These are phyloP conservation scores for Erythrolamprus reginae DNA, from an alignment of 2,113 vertebrate genomes.

Conservation along the genomic window DNA sequence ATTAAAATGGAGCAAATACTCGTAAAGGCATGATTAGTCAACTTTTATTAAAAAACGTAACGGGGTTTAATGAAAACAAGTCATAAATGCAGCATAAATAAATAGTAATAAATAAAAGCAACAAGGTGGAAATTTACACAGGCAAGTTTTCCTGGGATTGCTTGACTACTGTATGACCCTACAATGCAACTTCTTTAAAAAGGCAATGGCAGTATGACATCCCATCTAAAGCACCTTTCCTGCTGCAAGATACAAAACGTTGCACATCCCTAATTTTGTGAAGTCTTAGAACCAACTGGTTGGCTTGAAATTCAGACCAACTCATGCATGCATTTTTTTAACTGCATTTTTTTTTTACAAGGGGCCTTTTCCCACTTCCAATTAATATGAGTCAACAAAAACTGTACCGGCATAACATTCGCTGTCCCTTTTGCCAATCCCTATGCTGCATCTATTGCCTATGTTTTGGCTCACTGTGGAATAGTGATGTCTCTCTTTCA, in stretches of 20 bases:
- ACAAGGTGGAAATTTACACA: not conserved
- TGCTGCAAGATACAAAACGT: not conserved
- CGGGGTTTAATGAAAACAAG: not conserved
- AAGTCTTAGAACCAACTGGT: not conserved
- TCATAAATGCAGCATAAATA: slow-evolving; percentile 1
- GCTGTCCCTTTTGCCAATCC: not conserved
- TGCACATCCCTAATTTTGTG: not conserved
- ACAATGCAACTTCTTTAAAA: not conserved
- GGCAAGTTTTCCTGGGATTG: not conserved
- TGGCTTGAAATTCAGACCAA: not conserved
- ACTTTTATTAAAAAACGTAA: not conserved
- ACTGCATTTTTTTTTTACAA: not conserved
- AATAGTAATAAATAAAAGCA: not conserved
- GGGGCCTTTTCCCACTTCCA: not conserved
- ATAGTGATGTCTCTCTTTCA: not conserved
- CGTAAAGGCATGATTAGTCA: not conserved
- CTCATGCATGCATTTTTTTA: not conserved
- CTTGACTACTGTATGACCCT: not conserved
- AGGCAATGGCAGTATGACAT: not conserved
- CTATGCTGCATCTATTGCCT: not conserved
- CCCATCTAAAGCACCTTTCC: not conserved
- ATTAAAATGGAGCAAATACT: not conserved
- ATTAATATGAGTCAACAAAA: not conserved
- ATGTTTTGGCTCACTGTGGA: not conserved
- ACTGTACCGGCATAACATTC: not conserved